phyloP scores from a whole-genome alignment of 2,113 vertebrate species.

The Clarias batrachus region DNA sequence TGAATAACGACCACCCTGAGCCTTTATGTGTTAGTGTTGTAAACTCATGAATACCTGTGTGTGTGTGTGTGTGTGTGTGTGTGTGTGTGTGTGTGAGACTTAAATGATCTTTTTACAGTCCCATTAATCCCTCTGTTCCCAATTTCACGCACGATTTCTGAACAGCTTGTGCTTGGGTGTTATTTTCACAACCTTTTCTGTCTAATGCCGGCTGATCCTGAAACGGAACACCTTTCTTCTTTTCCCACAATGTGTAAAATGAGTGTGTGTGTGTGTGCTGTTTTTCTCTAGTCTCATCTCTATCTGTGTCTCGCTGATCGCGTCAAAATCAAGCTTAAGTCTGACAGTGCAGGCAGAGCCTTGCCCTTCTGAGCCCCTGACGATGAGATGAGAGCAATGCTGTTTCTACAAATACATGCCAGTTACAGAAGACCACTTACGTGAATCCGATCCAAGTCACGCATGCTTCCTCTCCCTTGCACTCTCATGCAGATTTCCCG shows the following conservation, averaged over 20 bases:
- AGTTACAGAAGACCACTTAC: slow-evolving; percentile 34
- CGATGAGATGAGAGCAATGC: slow-evolving; percentile 28
- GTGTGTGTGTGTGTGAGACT: slow-evolving; percentile 44
- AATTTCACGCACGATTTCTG: slow-evolving; percentile 71
- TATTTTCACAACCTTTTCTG: slow-evolving; percentile 74
- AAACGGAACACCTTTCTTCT: slow-evolving; percentile 64
- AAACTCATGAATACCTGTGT: slow-evolving; percentile 51
- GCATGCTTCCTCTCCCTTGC: slow-evolving; percentile 21
- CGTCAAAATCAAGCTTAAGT: slow-evolving; percentile 42
- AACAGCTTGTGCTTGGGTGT: slow-evolving; percentile 66
- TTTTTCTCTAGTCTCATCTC: slow-evolving; percentile 60
- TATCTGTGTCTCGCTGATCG: slow-evolving; percentile 48
- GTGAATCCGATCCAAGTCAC: slow-evolving; percentile 36
- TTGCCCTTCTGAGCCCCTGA: slow-evolving; percentile 38
- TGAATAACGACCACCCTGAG: background rate
- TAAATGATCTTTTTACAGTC: slow-evolving; percentile 70
- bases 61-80: slow-evolving; percentile 46
- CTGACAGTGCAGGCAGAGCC: slow-evolving; percentile 44
- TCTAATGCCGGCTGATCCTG: slow-evolving; percentile 70
- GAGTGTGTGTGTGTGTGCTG: slow-evolving; percentile 1
- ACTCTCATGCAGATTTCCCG: slow-evolving; percentile 32
- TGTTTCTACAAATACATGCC: slow-evolving; percentile 35
- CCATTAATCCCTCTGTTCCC: slow-evolving; percentile 75
- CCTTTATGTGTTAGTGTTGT: slow-evolving; percentile 32
- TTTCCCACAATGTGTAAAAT: background rate